Evolutionary conservation across 2,797 vertebrate species (phyloP).

Genomic region (Nannoperca australis): DNA sequence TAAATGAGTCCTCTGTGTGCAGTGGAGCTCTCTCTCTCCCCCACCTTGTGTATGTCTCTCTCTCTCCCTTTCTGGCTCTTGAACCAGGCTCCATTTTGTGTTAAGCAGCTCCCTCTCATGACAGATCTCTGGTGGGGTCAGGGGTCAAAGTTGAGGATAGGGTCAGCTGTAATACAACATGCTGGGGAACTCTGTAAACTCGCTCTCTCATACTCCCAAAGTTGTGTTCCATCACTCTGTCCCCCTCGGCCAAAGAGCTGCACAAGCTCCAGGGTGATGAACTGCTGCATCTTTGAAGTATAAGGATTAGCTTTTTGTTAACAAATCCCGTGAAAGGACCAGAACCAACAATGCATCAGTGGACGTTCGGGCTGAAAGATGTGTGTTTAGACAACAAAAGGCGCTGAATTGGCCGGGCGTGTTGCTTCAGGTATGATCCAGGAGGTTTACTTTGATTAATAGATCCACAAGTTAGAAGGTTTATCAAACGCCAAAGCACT

Average conservation of each 20-base stretch:
- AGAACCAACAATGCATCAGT: background rate
- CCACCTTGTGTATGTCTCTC: slow-evolving; percentile 58
- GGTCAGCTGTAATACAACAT: slow-evolving; percentile 99
- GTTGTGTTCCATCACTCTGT: slow-evolving; percentile 73
- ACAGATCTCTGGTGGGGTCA: slow-evolving; percentile 95
- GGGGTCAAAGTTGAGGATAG: slow-evolving; percentile 97
- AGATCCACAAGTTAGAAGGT: slow-evolving; percentile 1
- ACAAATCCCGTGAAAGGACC: slow-evolving; percentile 21
- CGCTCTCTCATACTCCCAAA: slow-evolving; percentile 72
- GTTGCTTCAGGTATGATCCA: slow-evolving; percentile 20
- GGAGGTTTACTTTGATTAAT: slow-evolving; percentile 30
- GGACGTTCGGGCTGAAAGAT: background rate
- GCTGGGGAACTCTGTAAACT: slow-evolving; percentile 90
- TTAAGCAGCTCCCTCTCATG: slow-evolving; percentile 98
- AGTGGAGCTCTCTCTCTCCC: slow-evolving; percentile 53
- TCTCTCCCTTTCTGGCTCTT: slow-evolving; percentile 66
- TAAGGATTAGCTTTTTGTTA: slow-evolving; percentile 20
- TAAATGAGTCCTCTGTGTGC: slow-evolving; percentile 81
- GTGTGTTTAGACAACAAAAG: background rate
- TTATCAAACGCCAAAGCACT: slow-evolving; percentile 7
- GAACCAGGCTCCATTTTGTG: slow-evolving; percentile 97
- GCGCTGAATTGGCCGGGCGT: background rate
- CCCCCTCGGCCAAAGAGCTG: slow-evolving; percentile 68
- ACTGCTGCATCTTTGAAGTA: slow-evolving; percentile 81
- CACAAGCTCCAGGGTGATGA: slow-evolving; percentile 76